Base-by-base conservation (phyloP, 2,113 vertebrate genomes). In the Herpailurus yagouaroundi region DNA sequence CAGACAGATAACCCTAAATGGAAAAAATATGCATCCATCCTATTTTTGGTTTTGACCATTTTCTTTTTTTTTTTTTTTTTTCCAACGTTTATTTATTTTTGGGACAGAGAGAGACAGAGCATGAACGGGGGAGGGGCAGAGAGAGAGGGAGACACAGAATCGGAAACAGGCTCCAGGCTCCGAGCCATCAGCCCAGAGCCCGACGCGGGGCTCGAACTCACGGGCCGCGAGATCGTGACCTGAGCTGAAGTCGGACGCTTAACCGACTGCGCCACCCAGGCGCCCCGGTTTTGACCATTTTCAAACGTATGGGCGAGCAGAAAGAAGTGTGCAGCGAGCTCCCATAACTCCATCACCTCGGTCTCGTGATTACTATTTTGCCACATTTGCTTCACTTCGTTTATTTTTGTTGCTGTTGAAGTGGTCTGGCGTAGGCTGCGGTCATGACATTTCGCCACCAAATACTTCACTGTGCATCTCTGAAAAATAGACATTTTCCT, bases 401-500 rank as follows among this genome's bases (percentile, higher is more conserved):
- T 45, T 68, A 27, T 69, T 85, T 48, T 82, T 45, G 45, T 45
- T 45, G 45, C 94, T 55, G 23, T 52, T 16, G 3, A 83, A 48
- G 60, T 48, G 55, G n/a, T 79, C 84, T 63, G n/a, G 66, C 87
- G 12, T 91, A 73, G 69, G 93, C 81, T 38, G 1, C 14, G 74
- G 25, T 38, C 77, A 27, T 84, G 69, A 95, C 52, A 76, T 76
- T 76, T 96, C 31, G 84, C 66, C 45, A 41, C 23, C 76, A 33
- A 76, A 76, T 80, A 23, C 41, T 69, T 94, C 52, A 85, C 55
- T 38, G 1, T 48, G 29, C 31, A 52, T 81, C 80, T 96, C 57
- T 69, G 27, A 96, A 93, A 74, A 74, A 90, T 63, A 83, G 76
- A 38, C n/a, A 18, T 90, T 96, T 93, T 91, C 60, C 64, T 73